Conservation (phyloP, 1,140 invertebrate species). For the Leptoteleia sp. region DNA sequence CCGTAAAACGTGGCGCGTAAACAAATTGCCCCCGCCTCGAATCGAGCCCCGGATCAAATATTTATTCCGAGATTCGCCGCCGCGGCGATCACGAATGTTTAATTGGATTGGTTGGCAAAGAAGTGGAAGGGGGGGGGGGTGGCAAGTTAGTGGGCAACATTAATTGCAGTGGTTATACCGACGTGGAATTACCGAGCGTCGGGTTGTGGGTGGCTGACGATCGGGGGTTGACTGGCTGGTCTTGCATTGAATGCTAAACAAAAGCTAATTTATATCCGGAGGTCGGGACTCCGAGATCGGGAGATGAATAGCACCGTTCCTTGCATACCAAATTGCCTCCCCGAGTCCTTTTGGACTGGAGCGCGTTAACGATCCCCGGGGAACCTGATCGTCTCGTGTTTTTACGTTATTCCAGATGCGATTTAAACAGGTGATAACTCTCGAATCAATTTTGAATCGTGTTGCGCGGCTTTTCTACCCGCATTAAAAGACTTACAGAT, state of each 20-base stretch:
- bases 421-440: conserved; percentile 48
- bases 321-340: conserved; percentile 78
- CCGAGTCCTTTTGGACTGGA: conserved; percentile 57
- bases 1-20: background rate
- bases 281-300: conserved; percentile 79
- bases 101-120: too few relatives aligned
- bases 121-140: too few relatives aligned
- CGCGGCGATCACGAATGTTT: conserved; percentile 73
- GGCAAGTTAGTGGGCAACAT: conserved; percentile 72
- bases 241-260: conserved; percentile 82
- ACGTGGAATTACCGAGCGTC: conserved; percentile 60
- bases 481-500: too few relatives aligned
- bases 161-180: conserved; percentile 75
- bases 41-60: conserved; percentile 19
- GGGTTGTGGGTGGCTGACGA: conserved; percentile 68
- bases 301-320: conserved; percentile 80
- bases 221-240: conserved; percentile 61
- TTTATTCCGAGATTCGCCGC: conserved; percentile 67
- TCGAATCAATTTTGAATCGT: conserved; percentile 46
- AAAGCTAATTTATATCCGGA: conserved; percentile 82
- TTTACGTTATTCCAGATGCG: conserved; percentile 37
- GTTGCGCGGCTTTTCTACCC: background rate
- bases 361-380: conserved; percentile 74
- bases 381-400: conserved; percentile 53
- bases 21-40: conserved; percentile 6